Evolutionary conservation across 2,888 invertebrate genomes (phyloP).

Genomic region (Callyntrura guangdongensis): DNA sequence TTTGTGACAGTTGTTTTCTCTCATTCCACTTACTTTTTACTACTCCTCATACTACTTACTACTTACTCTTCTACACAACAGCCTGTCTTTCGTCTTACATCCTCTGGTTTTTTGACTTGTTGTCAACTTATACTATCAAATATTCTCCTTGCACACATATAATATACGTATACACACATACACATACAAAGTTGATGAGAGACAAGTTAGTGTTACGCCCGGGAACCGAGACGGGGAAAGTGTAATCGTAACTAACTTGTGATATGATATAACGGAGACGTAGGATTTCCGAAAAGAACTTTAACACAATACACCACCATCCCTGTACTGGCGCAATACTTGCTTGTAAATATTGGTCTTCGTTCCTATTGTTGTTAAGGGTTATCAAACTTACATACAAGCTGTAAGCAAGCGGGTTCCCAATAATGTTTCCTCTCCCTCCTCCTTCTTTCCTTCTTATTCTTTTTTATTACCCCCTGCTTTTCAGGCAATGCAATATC

Average conservation of each 20-base stretch:
- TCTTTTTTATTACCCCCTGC: constrained; percentile 6
- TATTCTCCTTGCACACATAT: no score
- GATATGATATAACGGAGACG: neutral
- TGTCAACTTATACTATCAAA: constrained; percentile 72
- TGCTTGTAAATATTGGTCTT: neutral
- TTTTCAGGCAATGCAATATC: neutral
- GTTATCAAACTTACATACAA: neutral
- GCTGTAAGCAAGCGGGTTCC: constrained; percentile 31
- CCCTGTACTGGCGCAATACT: no score
- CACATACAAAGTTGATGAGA: neutral
- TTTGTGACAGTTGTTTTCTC: constrained; percentile 71
- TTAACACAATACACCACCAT: no score
- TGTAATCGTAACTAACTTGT: neutral
- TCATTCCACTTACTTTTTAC: neutral
- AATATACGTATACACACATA: neutral
- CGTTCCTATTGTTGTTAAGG: no score
- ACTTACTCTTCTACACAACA: neutral
- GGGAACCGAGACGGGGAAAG: constrained; percentile 74
- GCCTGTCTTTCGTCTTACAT: neutral
- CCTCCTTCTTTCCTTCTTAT: constrained; percentile 20
- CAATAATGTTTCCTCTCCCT: constrained; percentile 40
- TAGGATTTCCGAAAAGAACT: no score
- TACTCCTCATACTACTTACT: neutral
- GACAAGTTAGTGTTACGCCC: constrained; percentile 62
- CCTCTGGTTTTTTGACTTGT: constrained; percentile 64